Evolutionary conservation across 35 echinoderm and acorn worm species (phyloP).

Genomic region (Hemicentrotus pulcherrimus): DNA sequence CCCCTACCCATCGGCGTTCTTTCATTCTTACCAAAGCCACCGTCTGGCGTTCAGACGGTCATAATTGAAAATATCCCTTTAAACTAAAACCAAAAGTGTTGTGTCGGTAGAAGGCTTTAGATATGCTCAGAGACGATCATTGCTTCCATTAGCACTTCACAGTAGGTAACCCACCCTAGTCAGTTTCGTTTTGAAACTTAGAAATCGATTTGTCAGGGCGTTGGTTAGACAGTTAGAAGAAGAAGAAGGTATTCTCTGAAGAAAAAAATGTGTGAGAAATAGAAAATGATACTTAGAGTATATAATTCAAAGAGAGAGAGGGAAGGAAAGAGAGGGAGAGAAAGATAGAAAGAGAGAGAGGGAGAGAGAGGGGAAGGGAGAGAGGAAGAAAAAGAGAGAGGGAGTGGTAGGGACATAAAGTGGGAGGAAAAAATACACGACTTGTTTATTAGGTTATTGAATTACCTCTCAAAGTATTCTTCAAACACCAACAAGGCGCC

Average conservation of each 20-base stretch:
- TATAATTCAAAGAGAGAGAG: neutral
- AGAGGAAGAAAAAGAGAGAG: too few relatives aligned
- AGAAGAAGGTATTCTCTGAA: too few relatives aligned
- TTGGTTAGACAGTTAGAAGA: too few relatives aligned
- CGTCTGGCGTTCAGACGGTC: neutral
- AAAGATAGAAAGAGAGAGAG: too few relatives aligned
- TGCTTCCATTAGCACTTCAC: neutral
- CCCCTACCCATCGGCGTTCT: neutral
- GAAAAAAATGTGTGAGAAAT: too few relatives aligned
- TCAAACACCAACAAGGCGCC: neutral
- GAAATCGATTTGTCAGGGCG: neutral
- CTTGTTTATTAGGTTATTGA: neutral
- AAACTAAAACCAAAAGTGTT: neutral
- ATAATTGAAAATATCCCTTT: conserved; percentile 6
- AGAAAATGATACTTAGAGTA: too few relatives aligned
- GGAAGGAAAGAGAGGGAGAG: too few relatives aligned
- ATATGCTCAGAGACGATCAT: neutral
- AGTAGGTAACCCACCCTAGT: neutral
- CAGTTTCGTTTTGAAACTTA: neutral
- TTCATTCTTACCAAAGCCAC: neutral
- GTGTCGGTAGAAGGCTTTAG: neutral
- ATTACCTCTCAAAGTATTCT: neutral
- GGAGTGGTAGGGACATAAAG: neutral
- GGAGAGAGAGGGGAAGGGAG: too few relatives aligned
- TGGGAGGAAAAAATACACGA: neutral